These are phyloP conservation scores for Moxostoma hubbsi DNA, from an alignment of 2,797 vertebrate genomes.

Conservation along the genomic window DNA sequence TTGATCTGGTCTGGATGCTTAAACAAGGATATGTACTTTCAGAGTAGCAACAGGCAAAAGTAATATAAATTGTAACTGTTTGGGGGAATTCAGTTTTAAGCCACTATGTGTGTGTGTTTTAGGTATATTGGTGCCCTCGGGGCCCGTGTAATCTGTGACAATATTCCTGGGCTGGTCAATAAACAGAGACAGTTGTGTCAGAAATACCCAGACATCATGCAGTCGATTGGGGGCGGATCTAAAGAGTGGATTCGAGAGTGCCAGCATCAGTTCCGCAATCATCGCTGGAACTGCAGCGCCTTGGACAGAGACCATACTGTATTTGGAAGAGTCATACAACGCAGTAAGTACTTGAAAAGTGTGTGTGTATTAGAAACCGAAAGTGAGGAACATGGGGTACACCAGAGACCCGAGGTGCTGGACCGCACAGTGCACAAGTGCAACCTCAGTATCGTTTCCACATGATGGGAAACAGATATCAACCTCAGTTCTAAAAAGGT, in stretches of 20 bases:
- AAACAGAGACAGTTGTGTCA: conserved; percentile 97
- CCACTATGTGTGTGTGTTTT: conserved; percentile 16
- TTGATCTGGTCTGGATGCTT: too few relatives aligned
- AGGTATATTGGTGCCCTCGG: conserved; percentile 98
- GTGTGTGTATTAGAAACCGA: conserved; percentile 4
- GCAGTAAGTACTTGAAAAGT: conserved; percentile 83
- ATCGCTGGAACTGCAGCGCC: conserved; percentile 99
- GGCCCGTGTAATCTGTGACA: conserved; percentile 94
- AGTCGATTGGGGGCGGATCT: conserved; percentile 93
- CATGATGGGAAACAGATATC: neutral
- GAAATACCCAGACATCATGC: conserved; percentile 96
- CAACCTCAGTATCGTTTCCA: too few relatives aligned
- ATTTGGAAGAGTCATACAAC: conserved; percentile 91
- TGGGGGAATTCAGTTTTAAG: conserved; percentile 3
- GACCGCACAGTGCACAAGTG: neutral
- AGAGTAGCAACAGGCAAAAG: neutral
- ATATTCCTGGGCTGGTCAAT: conserved; percentile 95
- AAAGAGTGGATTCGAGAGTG: conserved; percentile 98
- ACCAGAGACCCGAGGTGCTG: neutral
- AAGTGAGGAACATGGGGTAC: neutral
- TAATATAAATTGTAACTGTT: neutral
- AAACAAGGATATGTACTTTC: neutral
- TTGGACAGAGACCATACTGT: conserved; percentile 96
- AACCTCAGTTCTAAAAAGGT: neutral
- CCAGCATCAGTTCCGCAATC: conserved; percentile 97